A percentile compares a stretch with the other conserved stretches of the same genome.
Conservation (phyloP, 1,140 invertebrate species). For the Drosophila equinoxialis region DNA sequence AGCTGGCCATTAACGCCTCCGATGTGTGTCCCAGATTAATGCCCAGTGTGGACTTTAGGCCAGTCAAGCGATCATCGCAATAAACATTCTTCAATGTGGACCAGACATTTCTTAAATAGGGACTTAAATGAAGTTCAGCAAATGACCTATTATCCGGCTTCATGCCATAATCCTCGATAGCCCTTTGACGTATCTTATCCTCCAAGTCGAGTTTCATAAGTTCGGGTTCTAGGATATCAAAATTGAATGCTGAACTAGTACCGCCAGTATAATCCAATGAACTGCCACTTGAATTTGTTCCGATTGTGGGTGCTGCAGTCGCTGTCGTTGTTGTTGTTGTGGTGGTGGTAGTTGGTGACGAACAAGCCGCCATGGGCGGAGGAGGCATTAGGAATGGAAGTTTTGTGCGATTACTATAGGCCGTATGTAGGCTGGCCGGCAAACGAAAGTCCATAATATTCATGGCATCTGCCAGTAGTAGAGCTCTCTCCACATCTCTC, state of each 20-base stretch:
- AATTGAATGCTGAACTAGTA: constrained; percentile 54
- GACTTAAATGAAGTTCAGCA: constrained; percentile 51
- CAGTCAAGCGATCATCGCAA: constrained; percentile 65
- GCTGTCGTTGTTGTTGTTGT: constrained; percentile 32
- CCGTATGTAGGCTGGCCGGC: constrained; percentile 67
- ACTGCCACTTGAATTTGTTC: constrained; percentile 34
- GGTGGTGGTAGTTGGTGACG: constrained; percentile 35
- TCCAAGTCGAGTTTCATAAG: constrained; percentile 68
- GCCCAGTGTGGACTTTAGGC: constrained; percentile 84
- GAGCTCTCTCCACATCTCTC: constrained; percentile 68
- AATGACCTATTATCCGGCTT: constrained; percentile 58
- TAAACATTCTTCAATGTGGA: constrained; percentile 64
- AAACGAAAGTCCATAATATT: constrained; percentile 74
- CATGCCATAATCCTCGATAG: constrained; percentile 70
- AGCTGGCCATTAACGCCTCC: constrained; percentile 70
- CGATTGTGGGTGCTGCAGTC: constrained; percentile 46
- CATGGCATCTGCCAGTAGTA: constrained; percentile 68
- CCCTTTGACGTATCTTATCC: constrained; percentile 72
- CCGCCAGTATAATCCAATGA: constrained; percentile 42
- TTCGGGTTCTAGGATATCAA: constrained; percentile 63
- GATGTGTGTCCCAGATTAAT: constrained; percentile 84
- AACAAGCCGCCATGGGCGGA: not conserved
- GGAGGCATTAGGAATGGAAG: constrained; percentile 65
- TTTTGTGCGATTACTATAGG: constrained; percentile 74
- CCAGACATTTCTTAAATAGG: constrained; percentile 74